These are phyloP conservation scores for Sebastiscus tertius DNA, from an alignment of 2,797 vertebrate species.

Conservation along the genomic window DNA sequence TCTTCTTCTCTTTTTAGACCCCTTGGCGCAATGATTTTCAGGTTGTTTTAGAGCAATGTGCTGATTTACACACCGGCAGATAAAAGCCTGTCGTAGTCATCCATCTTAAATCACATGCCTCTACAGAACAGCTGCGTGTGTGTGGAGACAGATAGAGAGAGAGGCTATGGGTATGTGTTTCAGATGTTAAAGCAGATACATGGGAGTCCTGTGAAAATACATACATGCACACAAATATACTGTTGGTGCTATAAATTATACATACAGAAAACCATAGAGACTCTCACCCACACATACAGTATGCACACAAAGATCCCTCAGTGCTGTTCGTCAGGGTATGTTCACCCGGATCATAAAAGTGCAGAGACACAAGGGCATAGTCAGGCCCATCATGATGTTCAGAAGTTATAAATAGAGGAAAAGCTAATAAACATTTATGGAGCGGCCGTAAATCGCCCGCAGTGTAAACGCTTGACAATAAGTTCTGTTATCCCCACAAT, in stretches of 20 bases:
- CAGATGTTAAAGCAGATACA: constrained; percentile 20
- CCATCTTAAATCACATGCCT: constrained; percentile 79
- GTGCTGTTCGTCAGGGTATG: constrained; percentile 63
- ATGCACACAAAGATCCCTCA: constrained; percentile 68
- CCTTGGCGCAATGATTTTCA: constrained; percentile 23
- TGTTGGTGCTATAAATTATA: constrained; percentile 12
- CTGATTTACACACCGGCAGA: constrained; percentile 85
- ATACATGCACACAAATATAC: constrained; percentile 37
- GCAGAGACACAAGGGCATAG: constrained; percentile 71
- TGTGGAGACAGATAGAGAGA: neutral
- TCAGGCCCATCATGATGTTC: constrained; percentile 79
- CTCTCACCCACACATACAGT: constrained; percentile 32
- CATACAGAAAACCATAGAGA: neutral
- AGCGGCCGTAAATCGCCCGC: constrained; percentile 78
- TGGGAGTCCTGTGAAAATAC: constrained; percentile 47
- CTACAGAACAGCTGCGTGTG: constrained; percentile 25
- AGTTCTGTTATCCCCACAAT: constrained; percentile 82
- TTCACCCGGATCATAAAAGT: constrained; percentile 76
- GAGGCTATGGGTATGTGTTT: neutral
- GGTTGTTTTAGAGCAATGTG: constrained; percentile 65
- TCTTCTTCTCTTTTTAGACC: neutral
- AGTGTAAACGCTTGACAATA: constrained; percentile 82
- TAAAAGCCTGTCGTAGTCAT: constrained; percentile 85
- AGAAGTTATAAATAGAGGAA: constrained; percentile 85
- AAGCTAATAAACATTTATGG: constrained; percentile 88